Percentiles rank a stretch among this genome's conserved stretches.
These are phyloP conservation scores for Miichthys miiuy DNA, from an alignment of 2,797 vertebrate genomes.

Conservation along the genomic window DNA sequence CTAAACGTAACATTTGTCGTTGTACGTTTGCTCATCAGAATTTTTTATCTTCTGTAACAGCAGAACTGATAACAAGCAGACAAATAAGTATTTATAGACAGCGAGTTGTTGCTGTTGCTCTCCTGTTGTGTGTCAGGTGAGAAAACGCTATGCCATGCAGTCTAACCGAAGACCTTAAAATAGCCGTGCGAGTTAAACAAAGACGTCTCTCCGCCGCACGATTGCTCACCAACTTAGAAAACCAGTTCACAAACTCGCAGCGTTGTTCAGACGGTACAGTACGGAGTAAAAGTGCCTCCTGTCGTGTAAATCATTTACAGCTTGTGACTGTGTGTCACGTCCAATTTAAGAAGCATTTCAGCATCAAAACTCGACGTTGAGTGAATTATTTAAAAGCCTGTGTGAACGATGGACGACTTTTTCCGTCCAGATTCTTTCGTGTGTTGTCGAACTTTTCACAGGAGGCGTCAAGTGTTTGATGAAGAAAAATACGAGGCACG, in stretches of 20 bases:
- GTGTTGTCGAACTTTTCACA: too few relatives aligned
- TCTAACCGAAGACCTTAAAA: too few relatives aligned
- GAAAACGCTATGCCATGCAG: neutral
- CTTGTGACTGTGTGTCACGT: slow-evolving; percentile 50
- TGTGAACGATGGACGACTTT: neutral
- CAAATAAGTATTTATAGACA: neutral
- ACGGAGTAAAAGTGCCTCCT: too few relatives aligned
- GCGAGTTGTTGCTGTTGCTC: neutral
- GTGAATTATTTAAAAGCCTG: slow-evolving; percentile 52
- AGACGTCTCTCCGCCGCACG: too few relatives aligned
- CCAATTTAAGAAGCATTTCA: slow-evolving; percentile 58
- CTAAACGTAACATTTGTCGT: too few relatives aligned
- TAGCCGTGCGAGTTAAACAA: too few relatives aligned
- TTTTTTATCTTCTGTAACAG: neutral
- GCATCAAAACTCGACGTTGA: slow-evolving; percentile 29
- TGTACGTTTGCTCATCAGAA: too few relatives aligned
- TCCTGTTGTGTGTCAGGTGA: neutral
- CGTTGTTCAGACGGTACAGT: neutral
- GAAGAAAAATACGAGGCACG: slow-evolving; percentile 4
- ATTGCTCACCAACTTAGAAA: neutral
- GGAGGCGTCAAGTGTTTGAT: neutral
- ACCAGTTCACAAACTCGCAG: neutral
- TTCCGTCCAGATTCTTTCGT: too few relatives aligned
- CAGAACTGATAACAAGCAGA: neutral
- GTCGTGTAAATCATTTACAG: slow-evolving; percentile 54